Evolutionary conservation across 2,113 vertebrate genomes (phyloP).

Genomic region (Pomatorhinus ruficollis): DNA sequence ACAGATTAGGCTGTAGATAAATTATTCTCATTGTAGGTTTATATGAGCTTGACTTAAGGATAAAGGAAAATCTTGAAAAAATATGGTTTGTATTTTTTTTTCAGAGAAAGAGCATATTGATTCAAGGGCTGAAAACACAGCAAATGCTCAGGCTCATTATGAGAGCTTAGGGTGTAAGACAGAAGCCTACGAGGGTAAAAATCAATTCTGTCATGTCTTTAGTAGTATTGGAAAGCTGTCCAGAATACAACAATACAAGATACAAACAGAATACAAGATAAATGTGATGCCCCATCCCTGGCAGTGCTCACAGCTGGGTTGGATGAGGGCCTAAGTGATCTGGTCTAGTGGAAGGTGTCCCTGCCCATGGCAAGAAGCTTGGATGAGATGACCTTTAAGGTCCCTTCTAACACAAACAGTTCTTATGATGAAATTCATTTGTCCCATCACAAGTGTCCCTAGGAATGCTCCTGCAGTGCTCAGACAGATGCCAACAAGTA

Average conservation of each 20-base stretch:
- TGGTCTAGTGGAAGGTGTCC: neutral
- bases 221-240: constrained; percentile 23
- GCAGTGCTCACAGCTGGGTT: neutral
- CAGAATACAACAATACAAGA: neutral
- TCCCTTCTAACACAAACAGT: neutral
- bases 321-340: neutral
- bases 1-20: neutral
- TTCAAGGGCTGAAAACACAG: neutral
- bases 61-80: constrained; percentile 6
- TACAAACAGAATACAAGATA: neutral
- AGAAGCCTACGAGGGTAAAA: constrained; percentile 14
- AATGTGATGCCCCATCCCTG: neutral
- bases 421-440: neutral
- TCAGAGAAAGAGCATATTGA: neutral
- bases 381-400: neutral
- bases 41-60: neutral
- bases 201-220: constrained; percentile 9
- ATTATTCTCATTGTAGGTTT: neutral
- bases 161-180: neutral
- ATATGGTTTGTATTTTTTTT: constrained; percentile 30
- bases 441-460: neutral
- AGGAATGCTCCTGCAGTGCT: neutral
- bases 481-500: neutral
- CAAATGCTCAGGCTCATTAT: constrained; percentile 11
- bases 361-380: neutral